Evolutionary conservation across 1,140 invertebrate species (phyloP).

Genomic region (Stenopsyche tienmushanensis): DNA sequence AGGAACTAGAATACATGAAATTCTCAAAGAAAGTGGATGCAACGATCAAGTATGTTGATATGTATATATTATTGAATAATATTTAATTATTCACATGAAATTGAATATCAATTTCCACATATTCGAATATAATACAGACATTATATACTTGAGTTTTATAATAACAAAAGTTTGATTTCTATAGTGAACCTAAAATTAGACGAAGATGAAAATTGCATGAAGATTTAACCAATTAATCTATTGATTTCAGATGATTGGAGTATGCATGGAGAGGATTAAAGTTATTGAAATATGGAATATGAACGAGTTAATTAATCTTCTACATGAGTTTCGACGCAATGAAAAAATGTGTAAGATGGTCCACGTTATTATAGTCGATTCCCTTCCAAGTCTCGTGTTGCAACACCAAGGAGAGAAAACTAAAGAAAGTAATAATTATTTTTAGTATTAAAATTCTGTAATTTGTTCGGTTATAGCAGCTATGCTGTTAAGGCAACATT

Average conservation of each 20-base stretch:
- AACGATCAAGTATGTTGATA: conserved; percentile 7
- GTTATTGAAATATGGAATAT: conserved; percentile 50
- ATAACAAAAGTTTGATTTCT: background rate
- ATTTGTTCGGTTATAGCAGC: too few relatives aligned
- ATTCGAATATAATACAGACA: too few relatives aligned
- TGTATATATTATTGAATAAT: conserved; percentile 6
- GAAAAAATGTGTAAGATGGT: conserved; percentile 47
- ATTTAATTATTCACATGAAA: background rate
- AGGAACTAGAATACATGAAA: conserved; percentile 56
- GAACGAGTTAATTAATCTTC: conserved; percentile 53
- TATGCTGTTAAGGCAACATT: too few relatives aligned
- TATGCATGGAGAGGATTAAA: conserved; percentile 52
- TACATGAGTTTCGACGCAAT: conserved; percentile 50
- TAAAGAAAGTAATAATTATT: conserved; percentile 48
- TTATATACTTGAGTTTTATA: background rate
- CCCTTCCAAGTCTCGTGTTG: conserved; percentile 58
- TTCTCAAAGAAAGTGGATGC: conserved; percentile 48
- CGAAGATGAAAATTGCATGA: too few relatives aligned
- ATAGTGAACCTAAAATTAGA: too few relatives aligned
- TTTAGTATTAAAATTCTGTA: conserved; percentile 34
- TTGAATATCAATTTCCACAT: background rate
- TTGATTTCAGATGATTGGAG: conserved; percentile 46
- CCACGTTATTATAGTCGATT: conserved; percentile 63
- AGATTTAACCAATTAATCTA: background rate
- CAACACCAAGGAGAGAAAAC: conserved; percentile 52